Percentiles rank a stretch among this genome's conserved stretches.
Evolutionary conservation across 2,888 invertebrate species (phyloP).

Genomic region (Nephrotoma appendiculata): DNA sequence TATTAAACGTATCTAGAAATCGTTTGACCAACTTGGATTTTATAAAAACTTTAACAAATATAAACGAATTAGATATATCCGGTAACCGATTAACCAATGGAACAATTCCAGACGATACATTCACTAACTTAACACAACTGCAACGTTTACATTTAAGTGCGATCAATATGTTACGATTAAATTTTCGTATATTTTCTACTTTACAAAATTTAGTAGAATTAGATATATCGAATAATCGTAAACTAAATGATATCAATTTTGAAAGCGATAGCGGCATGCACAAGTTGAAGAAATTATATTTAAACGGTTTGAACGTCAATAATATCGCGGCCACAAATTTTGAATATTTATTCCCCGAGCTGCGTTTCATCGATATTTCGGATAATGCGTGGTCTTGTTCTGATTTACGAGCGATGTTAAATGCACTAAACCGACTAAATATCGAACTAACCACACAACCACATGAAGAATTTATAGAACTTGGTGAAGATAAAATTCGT

Average conservation of each 20-base stretch:
- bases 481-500: background rate
- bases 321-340: background rate
- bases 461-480: no score
- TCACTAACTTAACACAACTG: background rate
- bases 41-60: background rate
- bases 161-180: background rate
- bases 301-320: background rate
- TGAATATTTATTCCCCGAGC: background rate
- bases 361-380: background rate
- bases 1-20: background rate
- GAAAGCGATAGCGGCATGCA: background rate
- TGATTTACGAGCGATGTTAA: background rate
- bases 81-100: background rate
- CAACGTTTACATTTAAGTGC: background rate
- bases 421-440: background rate
- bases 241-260: background rate
- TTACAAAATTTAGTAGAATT: background rate
- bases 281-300: background rate
- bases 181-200: background rate
- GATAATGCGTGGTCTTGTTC: background rate
- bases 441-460: background rate
- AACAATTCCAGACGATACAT: background rate
- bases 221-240: background rate
- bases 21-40: background rate
- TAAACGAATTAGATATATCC: background rate